Evolutionary conservation across 2,113 vertebrate genomes (phyloP).

Genomic region (Mustelus asterias): DNA sequence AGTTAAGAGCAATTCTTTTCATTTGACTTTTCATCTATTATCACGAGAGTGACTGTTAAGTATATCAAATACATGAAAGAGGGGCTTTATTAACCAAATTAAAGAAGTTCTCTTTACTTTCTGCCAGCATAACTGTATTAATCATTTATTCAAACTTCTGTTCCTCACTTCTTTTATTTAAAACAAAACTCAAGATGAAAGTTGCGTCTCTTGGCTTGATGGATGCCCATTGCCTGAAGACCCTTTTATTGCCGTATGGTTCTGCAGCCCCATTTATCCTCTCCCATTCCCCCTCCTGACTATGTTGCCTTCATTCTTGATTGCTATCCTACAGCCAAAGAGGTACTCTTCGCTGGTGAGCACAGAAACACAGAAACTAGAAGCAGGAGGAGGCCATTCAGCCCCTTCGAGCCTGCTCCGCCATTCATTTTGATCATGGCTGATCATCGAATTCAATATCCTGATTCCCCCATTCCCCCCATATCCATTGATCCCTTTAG

Average conservation of each 20-base stretch:
- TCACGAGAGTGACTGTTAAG: conserved; percentile 14
- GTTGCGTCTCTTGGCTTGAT: neutral
- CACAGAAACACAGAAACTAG: too few relatives aligned
- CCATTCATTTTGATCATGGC: too few relatives aligned
- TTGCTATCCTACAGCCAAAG: too few relatives aligned
- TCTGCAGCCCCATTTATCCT: neutral
- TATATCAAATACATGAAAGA: conserved; percentile 30
- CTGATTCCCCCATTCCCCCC: too few relatives aligned
- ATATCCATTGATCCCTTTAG: too few relatives aligned
- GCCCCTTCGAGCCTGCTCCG: too few relatives aligned
- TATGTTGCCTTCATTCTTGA: neutral
- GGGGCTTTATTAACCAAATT: conserved; percentile 23
- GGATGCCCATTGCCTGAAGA: neutral
- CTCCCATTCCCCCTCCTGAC: neutral
- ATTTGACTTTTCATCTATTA: conserved; percentile 34
- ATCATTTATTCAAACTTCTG: conserved; percentile 23
- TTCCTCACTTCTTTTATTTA: neutral
- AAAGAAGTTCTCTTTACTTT: conserved; percentile 27
- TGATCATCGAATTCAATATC: too few relatives aligned
- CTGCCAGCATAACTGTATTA: conserved; percentile 22
- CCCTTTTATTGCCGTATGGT: neutral
- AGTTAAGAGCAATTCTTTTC: conserved; percentile 31
- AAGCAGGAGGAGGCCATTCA: too few relatives aligned
- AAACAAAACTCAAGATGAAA: neutral
- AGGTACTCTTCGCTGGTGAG: neutral